Base-by-base conservation (phyloP, 2,888 invertebrate genomes). In the Actias luna region DNA sequence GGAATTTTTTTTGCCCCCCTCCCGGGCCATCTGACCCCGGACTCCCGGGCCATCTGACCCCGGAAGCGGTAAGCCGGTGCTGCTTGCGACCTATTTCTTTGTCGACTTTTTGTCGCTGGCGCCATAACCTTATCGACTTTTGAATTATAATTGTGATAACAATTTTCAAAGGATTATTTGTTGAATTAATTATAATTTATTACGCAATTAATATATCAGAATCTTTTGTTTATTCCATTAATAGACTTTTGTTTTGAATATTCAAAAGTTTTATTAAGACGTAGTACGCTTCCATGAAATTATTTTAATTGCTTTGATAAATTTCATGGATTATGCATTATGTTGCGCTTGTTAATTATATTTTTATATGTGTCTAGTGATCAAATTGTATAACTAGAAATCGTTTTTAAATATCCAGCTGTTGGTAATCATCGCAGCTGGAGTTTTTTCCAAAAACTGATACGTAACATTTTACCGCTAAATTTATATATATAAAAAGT, bases 21-120 rank as follows among this genome's bases (percentile, higher is more conserved):
- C 70, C 72, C 78, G 85, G 76, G 74, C 78, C 85, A 88, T 87
- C 87, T 85, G 71, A 67, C 63, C 70, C 82, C 84, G 86, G 88
- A 86, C n/a, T 76, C 70, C 72, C 78, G 85, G 76, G 74, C 78
- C 85, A 88, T 87, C 87, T 85, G 71, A 67, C 63, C 70, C 82
- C 84, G 86, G 88, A 86, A 85, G 79, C 74, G 74, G 75, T 69
- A 74, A 78, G 77, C 78, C 76, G 78, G 72, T 75, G 73, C 76
- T 65, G 66, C 25, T 50, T 50, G 71, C 79, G 76, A 83, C 80
- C 83, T 85, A 85, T 84, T 84, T 81, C 76, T 77, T 77, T 73
- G 62, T n/a, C 62, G 60, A 69, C 74, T 86, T 87, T 87, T 87
- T 87, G 82, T 76, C 63, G 50, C 68, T 75, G 80, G 80, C 83